These are phyloP conservation scores for Platyscapa corneri DNA, from an alignment of 1,140 invertebrate genomes.

Conservation along the genomic window DNA sequence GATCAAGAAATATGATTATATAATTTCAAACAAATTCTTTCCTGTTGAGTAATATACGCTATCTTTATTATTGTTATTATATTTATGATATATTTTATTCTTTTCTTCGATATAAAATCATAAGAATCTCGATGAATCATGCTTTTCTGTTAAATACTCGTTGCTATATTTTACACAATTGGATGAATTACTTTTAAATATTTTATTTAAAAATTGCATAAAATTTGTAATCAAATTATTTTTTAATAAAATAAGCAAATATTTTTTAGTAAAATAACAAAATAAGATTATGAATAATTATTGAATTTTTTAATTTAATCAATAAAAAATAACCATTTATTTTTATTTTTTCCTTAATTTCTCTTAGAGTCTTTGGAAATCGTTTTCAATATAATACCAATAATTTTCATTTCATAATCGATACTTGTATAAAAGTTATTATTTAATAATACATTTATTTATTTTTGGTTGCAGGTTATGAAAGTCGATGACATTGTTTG, in stretches of 20 bases:
- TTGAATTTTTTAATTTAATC: no score
- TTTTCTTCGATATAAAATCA: neutral
- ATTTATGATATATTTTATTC: neutral
- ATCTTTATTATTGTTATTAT: neutral
- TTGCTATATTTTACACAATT: no score
- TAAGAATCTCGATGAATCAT: neutral
- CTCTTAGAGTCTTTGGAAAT: neutral
- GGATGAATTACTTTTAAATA: no score
- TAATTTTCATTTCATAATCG: neutral
- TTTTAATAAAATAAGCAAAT: no score
- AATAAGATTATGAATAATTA: no score
- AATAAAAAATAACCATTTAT: neutral
- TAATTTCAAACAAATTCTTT: neutral
- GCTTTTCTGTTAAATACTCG: no score
- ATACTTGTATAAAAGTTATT: neutral
- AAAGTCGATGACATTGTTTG: conserved; percentile 82
- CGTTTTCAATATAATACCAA: neutral
- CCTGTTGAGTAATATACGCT: neutral
- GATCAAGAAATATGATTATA: neutral
- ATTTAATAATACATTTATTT: conserved; percentile 34
- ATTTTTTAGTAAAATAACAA: no score
- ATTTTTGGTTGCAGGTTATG: conserved; percentile 76
- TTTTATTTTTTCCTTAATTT: neutral
- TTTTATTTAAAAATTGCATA: no score
- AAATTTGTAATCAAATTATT: no score